Percentiles rank a stretch among this genome's conserved stretches.
Conservation (phyloP, 2,888 invertebrate genomes). For the Plagodis pulveraria region DNA sequence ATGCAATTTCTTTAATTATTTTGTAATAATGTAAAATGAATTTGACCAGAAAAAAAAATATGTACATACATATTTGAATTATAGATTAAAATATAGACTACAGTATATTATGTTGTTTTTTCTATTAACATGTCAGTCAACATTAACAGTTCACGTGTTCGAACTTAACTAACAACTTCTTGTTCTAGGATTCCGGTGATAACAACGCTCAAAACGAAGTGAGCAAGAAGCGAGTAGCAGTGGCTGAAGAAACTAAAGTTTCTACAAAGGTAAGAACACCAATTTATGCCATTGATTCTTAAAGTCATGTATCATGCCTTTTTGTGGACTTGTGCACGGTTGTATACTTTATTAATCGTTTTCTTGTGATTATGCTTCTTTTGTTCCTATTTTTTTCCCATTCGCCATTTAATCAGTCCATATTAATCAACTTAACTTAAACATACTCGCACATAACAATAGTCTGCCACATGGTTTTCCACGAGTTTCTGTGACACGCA, state of each 20-base stretch:
- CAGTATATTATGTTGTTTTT: too few species aligned
- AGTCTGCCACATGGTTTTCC: slow-evolving; percentile 14
- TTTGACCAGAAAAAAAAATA: too few species aligned
- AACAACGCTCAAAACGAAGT: slow-evolving; percentile 68
- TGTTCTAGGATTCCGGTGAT: slow-evolving; percentile 69
- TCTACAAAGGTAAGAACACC: slow-evolving; percentile 63
- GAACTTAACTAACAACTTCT: not conserved
- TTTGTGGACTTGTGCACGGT: slow-evolving; percentile 31
- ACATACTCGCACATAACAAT: slow-evolving; percentile 12
- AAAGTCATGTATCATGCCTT: slow-evolving; percentile 6
- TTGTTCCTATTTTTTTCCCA: slow-evolving; percentile 56
- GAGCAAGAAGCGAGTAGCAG: slow-evolving; percentile 70
- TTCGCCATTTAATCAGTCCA: slow-evolving; percentile 22
- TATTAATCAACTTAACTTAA: slow-evolving; percentile 20
- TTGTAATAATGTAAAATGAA: too few species aligned
- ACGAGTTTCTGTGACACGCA: slow-evolving; percentile 2
- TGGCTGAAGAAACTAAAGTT: slow-evolving; percentile 66
- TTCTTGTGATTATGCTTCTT: slow-evolving; percentile 58
- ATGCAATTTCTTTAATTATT: too few species aligned
- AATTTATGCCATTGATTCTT: slow-evolving; percentile 1
- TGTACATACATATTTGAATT: too few species aligned
- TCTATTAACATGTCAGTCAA: too few species aligned
- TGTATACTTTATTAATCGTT: slow-evolving; percentile 14
- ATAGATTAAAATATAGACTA: too few species aligned
- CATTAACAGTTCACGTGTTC: not conserved